Conservation (phyloP, 2,113 vertebrate genomes). For the Menidia beryllina region DNA sequence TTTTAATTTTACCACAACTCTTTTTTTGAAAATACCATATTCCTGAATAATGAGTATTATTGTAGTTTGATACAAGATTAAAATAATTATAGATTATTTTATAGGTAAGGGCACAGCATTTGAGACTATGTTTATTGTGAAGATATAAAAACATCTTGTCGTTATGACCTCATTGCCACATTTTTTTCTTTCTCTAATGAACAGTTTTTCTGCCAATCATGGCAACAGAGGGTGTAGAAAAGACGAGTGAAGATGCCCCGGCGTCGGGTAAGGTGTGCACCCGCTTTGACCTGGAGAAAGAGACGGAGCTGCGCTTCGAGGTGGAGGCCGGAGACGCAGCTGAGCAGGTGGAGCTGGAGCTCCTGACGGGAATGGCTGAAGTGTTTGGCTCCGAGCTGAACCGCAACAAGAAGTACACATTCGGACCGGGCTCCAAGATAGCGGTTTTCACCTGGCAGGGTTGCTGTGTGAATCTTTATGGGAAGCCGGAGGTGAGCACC, state of each 20-base stretch:
- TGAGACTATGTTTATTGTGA: too few species aligned
- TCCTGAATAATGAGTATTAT: too few species aligned
- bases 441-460: conserved; percentile 99
- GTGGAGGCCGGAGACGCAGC: conserved; percentile 87
- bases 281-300: conserved; percentile 94
- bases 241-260: conserved; percentile 81
- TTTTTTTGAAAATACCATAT: too few species aligned
- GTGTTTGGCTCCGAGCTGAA: conserved; percentile 97
- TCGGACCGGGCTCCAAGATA: conserved; percentile 93
- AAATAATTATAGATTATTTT: too few species aligned
- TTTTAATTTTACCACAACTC: too few species aligned
- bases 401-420: conserved; percentile 95
- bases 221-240: conserved; percentile 78
- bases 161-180: too few species aligned
- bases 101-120: too few species aligned
- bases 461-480: conserved; percentile 91
- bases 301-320: conserved; percentile 97
- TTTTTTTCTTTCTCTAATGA: too few species aligned
- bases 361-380: conserved; percentile 92
- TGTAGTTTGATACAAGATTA: too few species aligned
- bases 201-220: conserved; percentile 66
- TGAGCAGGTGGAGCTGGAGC: conserved; percentile 90
- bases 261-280: conserved; percentile 70
- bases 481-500: conserved; percentile 88
- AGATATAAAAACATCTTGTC: too few species aligned